Evolutionary conservation across 2,888 invertebrate genomes (phyloP).

Genomic region (Phyllotreta striolata): DNA sequence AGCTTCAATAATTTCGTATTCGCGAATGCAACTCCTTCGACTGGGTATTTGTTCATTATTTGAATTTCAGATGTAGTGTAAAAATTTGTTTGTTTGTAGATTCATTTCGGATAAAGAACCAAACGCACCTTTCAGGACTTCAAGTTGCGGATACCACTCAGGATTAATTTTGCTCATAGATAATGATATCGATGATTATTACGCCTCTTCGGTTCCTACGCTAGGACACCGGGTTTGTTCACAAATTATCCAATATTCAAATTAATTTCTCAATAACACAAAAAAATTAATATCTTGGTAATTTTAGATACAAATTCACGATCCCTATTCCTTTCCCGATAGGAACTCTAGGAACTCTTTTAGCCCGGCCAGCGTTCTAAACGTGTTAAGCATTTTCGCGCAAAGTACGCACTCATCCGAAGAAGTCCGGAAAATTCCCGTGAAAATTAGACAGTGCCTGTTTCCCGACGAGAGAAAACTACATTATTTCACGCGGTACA

Average conservation of each 20-base stretch:
- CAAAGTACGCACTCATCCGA: slow-evolving; percentile 70
- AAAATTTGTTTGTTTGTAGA: slow-evolving; percentile 8
- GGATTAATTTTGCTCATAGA: slow-evolving; percentile 70
- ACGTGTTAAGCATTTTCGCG: slow-evolving; percentile 70
- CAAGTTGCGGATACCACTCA: slow-evolving; percentile 74
- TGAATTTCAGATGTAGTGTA: not conserved
- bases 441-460: slow-evolving; percentile 66
- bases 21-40: slow-evolving; percentile 50
- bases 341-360: slow-evolving; percentile 69
- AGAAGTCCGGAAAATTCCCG: slow-evolving; percentile 63
- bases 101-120: slow-evolving; percentile 46
- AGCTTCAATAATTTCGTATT: slow-evolving; percentile 69
- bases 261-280: no score
- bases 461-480: slow-evolving; percentile 66
- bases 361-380: slow-evolving; percentile 66
- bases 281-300: no score
- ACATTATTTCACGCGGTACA: slow-evolving; percentile 62
- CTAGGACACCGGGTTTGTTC: slow-evolving; percentile 67
- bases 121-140: slow-evolving; percentile 60
- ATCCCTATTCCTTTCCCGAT: slow-evolving; percentile 71
- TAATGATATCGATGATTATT: slow-evolving; percentile 68
- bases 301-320: slow-evolving; percentile 68
- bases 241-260: not conserved
- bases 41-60: slow-evolving; percentile 44
- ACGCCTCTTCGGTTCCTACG: slow-evolving; percentile 68